Evolutionary conservation across 1,140 invertebrate genomes (phyloP).

Genomic region (Nymphalis io): DNA sequence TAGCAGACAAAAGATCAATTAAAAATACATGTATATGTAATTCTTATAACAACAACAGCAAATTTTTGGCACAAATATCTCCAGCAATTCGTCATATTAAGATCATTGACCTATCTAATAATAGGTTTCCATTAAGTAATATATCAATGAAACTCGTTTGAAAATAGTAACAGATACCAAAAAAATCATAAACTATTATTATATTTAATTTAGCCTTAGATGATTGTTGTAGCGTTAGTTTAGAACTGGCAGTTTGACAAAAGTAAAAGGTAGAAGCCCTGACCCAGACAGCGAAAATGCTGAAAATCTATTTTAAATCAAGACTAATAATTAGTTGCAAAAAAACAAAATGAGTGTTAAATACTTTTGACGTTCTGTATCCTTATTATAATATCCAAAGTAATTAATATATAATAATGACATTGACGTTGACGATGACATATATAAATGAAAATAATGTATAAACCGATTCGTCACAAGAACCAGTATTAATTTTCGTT

Average conservation of each 20-base stretch:
- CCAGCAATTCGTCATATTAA: conserved; percentile 21
- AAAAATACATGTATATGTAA: neutral
- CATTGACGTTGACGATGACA: too few species aligned
- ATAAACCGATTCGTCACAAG: too few species aligned
- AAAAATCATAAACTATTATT: neutral
- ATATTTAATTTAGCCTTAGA: conserved; percentile 7
- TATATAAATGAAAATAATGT: too few species aligned
- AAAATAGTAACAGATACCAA: neutral
- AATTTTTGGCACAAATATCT: conserved; percentile 10
- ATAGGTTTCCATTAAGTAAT: neutral
- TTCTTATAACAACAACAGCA: neutral
- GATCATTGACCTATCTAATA: conserved; percentile 23
- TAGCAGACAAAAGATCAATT: too few species aligned
- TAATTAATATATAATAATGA: too few species aligned
- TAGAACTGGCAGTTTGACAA: conserved; percentile 17
- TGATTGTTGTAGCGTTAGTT: conserved; percentile 4
- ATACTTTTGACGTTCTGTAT: neutral
- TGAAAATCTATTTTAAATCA: conserved; percentile 16
- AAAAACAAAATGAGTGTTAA: neutral
- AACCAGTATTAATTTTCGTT: too few species aligned
- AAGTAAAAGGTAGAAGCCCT: conserved; percentile 23
- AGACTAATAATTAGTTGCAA: neutral
- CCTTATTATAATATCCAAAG: too few species aligned
- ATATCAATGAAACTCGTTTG: neutral
- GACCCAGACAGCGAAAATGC: conserved; percentile 22